Evolutionary conservation across 2,888 invertebrate genomes (phyloP).

Genomic region (Dimorphilus gyrociliatus): DNA sequence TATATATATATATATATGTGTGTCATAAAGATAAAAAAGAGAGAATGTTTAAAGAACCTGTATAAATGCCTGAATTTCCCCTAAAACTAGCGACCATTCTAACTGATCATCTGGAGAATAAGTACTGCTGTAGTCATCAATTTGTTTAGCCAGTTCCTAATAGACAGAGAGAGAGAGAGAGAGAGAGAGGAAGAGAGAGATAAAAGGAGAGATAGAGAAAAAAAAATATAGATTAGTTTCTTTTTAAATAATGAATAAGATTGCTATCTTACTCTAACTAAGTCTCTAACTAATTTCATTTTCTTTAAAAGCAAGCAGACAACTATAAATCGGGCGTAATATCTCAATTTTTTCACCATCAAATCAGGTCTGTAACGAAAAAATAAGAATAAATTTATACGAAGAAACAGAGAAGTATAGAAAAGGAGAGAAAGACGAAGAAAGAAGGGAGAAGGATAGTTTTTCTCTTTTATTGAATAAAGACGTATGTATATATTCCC

Average conservation of each 20-base stretch:
- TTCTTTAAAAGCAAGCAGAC: conserved; percentile 82
- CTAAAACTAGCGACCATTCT: conserved; percentile 83
- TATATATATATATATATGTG: neutral
- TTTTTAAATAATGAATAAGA: neutral
- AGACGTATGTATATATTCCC: conserved; percentile 6
- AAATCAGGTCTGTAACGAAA: conserved; percentile 50
- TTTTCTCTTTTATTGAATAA: too few species aligned
- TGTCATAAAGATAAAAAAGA: conserved; percentile 1
- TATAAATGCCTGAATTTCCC: conserved; percentile 84
- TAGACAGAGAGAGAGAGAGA: neutral
- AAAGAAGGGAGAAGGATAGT: neutral
- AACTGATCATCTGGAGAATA: conserved; percentile 93
- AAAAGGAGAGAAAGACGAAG: neutral
- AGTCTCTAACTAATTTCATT: conserved; percentile 75
- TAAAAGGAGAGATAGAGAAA: too few species aligned
- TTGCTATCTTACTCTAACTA: conserved; percentile 49
- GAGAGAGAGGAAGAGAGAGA: neutral
- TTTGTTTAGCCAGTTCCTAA: conserved; percentile 74
- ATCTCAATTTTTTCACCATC: conserved; percentile 84
- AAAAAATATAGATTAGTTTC: neutral
- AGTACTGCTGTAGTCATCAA: conserved; percentile 80
- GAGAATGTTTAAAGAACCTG: conserved; percentile 29
- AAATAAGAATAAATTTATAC: neutral
- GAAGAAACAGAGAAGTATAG: neutral
- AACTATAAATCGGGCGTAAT: conserved; percentile 88